Evolutionary conservation across 2,113 vertebrate genomes (phyloP).

Genomic region (Laticauda colubrina): DNA sequence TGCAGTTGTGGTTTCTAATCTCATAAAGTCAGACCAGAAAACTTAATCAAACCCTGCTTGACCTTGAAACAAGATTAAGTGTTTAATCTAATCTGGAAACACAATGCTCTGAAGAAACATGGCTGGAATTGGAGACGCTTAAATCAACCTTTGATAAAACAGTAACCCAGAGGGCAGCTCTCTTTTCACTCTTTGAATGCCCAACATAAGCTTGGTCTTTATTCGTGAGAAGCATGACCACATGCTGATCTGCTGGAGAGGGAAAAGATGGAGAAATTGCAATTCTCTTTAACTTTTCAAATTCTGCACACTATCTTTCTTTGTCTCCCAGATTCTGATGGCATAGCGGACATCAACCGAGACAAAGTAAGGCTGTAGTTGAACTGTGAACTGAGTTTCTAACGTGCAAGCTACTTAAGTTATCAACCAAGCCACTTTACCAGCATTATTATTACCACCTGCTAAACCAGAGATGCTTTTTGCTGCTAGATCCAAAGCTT

Average conservation of each 20-base stretch:
- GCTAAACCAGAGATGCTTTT: neutral
- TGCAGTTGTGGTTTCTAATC: constrained; percentile 5
- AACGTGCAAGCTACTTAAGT: neutral
- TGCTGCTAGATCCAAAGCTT: neutral
- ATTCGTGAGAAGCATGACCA: fast-evolving
- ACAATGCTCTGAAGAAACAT: constrained; percentile 26
- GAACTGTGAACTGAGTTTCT: no score
- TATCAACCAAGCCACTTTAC: neutral
- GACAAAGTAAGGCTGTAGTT: neutral
- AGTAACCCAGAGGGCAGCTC: constrained; percentile 24
- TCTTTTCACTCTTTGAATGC: constrained; percentile 22
- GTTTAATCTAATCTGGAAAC: constrained; percentile 37
- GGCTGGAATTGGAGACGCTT: constrained; percentile 12
- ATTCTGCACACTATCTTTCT: fast-evolving
- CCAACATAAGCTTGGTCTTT: neutral
- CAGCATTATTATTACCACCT: neutral
- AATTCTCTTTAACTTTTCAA: neutral
- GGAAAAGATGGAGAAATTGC: fast-evolving
- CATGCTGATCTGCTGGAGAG: neutral
- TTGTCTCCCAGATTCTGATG: neutral
- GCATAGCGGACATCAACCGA: neutral
- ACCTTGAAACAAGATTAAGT: constrained; percentile 42
- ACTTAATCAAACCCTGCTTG: constrained; percentile 38
- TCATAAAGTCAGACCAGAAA: constrained; percentile 20
- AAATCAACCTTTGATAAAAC: constrained; percentile 38